phyloP scores from a whole-genome alignment of 2,888 invertebrate genomes.

The Netelia virgata region DNA sequence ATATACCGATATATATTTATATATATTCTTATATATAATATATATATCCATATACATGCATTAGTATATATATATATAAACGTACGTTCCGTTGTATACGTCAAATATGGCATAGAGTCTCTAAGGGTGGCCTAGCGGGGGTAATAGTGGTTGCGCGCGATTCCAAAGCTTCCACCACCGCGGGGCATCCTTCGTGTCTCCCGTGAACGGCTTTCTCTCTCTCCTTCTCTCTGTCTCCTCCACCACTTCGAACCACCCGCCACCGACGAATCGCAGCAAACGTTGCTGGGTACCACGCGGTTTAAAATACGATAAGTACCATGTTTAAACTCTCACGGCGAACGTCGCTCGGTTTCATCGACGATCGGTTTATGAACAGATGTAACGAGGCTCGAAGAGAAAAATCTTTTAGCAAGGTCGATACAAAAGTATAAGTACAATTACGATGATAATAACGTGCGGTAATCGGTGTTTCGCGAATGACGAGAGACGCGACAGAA shows the following conservation, averaged over 20 bases:
- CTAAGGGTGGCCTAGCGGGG: conserved; percentile 52
- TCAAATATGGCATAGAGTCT: neutral
- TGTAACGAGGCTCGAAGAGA: neutral
- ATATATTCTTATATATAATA: neutral
- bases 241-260: conserved; percentile 16
- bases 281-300: neutral
- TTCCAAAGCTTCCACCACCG: conserved; percentile 35
- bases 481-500: no score
- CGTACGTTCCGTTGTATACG: neutral
- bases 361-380: neutral
- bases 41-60: neutral
- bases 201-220: neutral
- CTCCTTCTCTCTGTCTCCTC: neutral
- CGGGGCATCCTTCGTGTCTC: conserved; percentile 26
- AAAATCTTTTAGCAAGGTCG: neutral
- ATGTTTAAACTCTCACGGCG: neutral
- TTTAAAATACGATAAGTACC: neutral
- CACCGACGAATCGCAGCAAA: neutral
- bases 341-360: neutral
- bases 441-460: no score
- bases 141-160: conserved; percentile 59
- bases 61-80: neutral
- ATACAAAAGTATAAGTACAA: no score
- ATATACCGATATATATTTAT: neutral
- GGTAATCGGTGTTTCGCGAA: no score